phyloP scores from a whole-genome alignment of 2,797 vertebrate genomes.

The Botia almorhae region DNA sequence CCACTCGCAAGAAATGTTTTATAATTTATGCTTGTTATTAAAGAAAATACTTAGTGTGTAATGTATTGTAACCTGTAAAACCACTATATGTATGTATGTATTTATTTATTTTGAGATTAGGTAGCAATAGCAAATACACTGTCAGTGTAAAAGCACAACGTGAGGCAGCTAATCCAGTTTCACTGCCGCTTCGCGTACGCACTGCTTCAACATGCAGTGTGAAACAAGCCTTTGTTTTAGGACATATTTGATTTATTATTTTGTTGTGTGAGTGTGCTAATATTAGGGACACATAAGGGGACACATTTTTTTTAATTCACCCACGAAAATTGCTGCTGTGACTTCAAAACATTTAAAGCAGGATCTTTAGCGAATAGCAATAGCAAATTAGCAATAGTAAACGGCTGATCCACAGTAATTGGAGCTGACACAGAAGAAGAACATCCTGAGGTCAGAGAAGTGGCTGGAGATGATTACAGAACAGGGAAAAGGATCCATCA shows the following conservation, averaged over 20 bases:
- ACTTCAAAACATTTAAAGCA: background rate
- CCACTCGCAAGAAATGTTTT: background rate
- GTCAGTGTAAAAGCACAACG: background rate
- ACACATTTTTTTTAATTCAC: background rate
- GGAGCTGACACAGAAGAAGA: slow-evolving; percentile 77
- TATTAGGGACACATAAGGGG: background rate
- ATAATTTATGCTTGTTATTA: background rate
- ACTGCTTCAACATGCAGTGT: too few relatives aligned
- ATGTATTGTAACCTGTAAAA: background rate
- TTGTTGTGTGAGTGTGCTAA: background rate
- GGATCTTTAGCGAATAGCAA: background rate
- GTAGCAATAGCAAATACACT: background rate
- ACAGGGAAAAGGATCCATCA: slow-evolving; percentile 80
- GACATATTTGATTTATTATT: too few relatives aligned
- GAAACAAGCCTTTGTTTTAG: too few relatives aligned
- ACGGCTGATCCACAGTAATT: slow-evolving; percentile 70
- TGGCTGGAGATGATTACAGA: slow-evolving; percentile 76
- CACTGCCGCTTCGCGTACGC: background rate
- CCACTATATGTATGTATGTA: background rate
- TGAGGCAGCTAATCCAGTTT: background rate
- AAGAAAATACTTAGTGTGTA: background rate
- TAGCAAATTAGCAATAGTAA: too few relatives aligned
- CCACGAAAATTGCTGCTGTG: background rate
- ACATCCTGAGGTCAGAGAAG: slow-evolving; percentile 76
- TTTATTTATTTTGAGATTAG: too few relatives aligned